Base-by-base conservation (phyloP, 2,113 vertebrate genomes). In the Grallaria varia region DNA sequence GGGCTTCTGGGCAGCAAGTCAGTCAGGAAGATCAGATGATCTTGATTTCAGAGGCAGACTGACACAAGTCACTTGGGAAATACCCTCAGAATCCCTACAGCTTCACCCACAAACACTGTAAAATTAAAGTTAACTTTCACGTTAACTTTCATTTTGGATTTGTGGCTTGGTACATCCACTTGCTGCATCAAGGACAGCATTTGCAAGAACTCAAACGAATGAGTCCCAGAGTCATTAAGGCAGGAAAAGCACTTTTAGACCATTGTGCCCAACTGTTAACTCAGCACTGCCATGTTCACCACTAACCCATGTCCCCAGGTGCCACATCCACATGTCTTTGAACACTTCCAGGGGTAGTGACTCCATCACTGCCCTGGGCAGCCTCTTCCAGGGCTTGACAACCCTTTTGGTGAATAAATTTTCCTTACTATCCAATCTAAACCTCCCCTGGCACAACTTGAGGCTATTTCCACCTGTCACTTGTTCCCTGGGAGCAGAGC, bases 121-220 rank as follows among this genome's bases (percentile, higher is more conserved):
- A 35, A 81, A 33, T 37, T 2, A 17, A 35, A 73, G 30, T 13
- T 18, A 31, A 31, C 53, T 40, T 69, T 12, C 37, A 45, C 14
- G 0, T 0, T n/a, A n/a, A n/a, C n/a, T n/a, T n/a, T 2, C 4
- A 0, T 35, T 64, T 35, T 25, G 24, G 62, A 25, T 25, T 15
- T 1, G 0, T 9, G 21, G 15, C 52, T 69, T 17, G 55, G 53
- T 21, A 33, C 31, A 19, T 14, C 60, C 66, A 35, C 0, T 0
- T 2, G 21, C 25, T 0, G 4, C 15, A 84, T 7, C 53, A 25
- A 78, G 45, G 59, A 28, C 42, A 45, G n/a, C 11, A 4, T 5
- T 16, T 31, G 39, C 13, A 42, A 39, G 44, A 59, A 49, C 24
- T 1, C 25, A 25, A 44, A 37, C 0, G 0, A 77, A 31, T 2